Evolutionary conservation across 2,113 vertebrate genomes (phyloP).

Genomic region (Callorhinus ursinus): DNA sequence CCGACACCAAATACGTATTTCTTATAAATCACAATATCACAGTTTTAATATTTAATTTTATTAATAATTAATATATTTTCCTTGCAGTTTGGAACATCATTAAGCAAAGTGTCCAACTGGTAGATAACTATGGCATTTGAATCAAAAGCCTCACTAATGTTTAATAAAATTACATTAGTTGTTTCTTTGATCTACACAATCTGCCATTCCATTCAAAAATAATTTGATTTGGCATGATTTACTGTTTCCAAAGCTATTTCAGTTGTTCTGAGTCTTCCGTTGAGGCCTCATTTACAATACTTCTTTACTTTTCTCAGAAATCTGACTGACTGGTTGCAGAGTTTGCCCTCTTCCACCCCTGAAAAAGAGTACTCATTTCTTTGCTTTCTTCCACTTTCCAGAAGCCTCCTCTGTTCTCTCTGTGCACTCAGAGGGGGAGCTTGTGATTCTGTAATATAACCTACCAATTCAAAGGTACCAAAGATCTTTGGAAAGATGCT

Average conservation of each 20-base stretch:
- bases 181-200: background rate
- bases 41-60: background rate
- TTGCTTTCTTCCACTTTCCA: background rate
- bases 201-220: background rate
- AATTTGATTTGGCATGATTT: background rate
- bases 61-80: background rate
- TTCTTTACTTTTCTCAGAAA: background rate
- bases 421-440: background rate
- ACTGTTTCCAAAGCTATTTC: background rate
- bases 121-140: background rate
- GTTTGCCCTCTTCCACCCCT: background rate
- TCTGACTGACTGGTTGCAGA: background rate
- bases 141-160: background rate
- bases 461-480: background rate
- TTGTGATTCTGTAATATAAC: background rate
- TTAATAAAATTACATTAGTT: conserved; percentile 9
- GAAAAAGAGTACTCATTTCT: background rate
- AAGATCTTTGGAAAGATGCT: background rate
- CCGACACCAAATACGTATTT: background rate
- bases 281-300: background rate
- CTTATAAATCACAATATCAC: background rate
- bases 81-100: background rate
- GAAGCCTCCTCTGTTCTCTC: background rate
- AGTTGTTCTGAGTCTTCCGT: background rate
- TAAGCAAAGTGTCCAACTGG: background rate